Percentiles rank a stretch among this genome's conserved stretches.
Evolutionary conservation across 2,113 vertebrate genomes (phyloP).

Genomic region (Nipponia nippon): DNA sequence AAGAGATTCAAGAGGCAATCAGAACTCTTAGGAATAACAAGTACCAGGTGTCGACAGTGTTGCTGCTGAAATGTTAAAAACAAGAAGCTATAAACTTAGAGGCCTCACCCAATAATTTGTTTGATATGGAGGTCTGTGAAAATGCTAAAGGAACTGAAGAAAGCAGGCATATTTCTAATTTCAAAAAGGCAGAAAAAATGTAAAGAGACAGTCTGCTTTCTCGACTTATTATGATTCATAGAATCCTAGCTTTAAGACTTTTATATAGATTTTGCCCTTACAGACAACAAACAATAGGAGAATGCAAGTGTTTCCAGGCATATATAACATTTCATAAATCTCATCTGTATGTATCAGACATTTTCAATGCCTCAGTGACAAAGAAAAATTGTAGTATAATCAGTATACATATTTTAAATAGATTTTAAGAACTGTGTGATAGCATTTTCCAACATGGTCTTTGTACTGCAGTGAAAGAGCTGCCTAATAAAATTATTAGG

Average conservation of each 20-base stretch:
- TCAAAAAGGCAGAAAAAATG: not conserved
- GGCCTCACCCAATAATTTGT: not conserved
- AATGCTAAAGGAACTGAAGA: not conserved
- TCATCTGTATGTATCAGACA: not conserved
- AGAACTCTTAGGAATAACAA: slow-evolving; percentile 28
- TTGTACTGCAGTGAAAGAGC: not conserved
- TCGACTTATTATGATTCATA: not conserved
- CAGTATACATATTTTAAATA: not conserved
- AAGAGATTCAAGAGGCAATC: slow-evolving; percentile 30
- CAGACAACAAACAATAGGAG: not conserved
- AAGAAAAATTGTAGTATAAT: not conserved
- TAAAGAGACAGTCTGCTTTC: slow-evolving; percentile 7
- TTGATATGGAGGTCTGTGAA: not conserved
- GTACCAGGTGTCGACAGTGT: slow-evolving; percentile 6
- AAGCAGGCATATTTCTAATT: not conserved
- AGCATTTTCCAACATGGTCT: not conserved
- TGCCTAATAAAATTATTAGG: not conserved
- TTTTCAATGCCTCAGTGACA: slow-evolving; percentile 24
- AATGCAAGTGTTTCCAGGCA: slow-evolving; percentile 3
- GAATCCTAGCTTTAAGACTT: not conserved
- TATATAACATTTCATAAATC: not conserved
- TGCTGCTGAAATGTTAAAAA: not conserved
- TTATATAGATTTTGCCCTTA: not conserved
- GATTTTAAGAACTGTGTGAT: not conserved
- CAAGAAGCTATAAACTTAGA: not conserved